Conservation (phyloP, 1,140 invertebrate genomes). For the Saxidomus purpurata region DNA sequence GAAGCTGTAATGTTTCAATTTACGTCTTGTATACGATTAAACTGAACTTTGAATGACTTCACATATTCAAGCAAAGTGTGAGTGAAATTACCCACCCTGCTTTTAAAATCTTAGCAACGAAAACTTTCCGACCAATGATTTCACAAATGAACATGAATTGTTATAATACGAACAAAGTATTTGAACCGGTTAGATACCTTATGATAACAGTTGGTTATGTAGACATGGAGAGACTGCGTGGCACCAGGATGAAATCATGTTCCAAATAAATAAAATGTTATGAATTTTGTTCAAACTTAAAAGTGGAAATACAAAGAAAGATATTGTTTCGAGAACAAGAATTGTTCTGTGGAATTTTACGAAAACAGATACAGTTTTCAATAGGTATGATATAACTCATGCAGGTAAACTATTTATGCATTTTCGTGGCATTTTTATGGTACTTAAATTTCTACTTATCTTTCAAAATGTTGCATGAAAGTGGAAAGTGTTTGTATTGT, state of each 20-base stretch:
- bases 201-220: too few species aligned
- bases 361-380: too few species aligned
- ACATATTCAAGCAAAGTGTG: not conserved
- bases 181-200: not conserved
- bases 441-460: not conserved
- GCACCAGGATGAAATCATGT: too few species aligned
- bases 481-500: too few species aligned
- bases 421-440: not conserved
- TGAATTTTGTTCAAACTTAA: too few species aligned
- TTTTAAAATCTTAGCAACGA: constrained; percentile 1
- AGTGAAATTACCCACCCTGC: not conserved
- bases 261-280: too few species aligned
- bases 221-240: too few species aligned
- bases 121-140: not conserved
- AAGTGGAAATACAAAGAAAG: too few species aligned
- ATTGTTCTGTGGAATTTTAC: too few species aligned
- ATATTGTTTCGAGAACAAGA: too few species aligned
- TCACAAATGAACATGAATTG: not conserved
- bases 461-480: too few species aligned
- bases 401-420: not conserved
- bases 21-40: not conserved
- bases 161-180: not conserved
- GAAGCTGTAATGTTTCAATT: constrained; percentile 5
- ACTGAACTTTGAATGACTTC: constrained; percentile 19
- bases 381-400: too few species aligned